Evolutionary conservation across 2,888 invertebrate genomes (phyloP).

Genomic region (Eupithecia subfuscata): DNA sequence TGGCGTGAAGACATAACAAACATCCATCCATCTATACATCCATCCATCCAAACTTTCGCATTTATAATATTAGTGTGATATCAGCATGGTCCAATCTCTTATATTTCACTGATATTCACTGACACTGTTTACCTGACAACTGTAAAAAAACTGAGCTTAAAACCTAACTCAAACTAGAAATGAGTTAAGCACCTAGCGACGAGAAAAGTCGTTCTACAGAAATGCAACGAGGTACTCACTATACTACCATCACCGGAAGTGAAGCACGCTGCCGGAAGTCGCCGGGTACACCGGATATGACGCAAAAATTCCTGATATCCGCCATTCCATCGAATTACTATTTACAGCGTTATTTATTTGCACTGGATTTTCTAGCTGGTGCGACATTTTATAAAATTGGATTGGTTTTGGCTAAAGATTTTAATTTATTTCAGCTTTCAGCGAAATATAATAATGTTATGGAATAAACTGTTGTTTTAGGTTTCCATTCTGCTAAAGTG

Average conservation of each 20-base stretch:
- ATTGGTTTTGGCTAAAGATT: background rate
- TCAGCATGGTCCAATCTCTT: background rate
- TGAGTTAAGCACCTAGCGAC: background rate
- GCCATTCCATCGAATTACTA: slow-evolving; percentile 43
- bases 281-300: slow-evolving; percentile 75
- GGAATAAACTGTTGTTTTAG: background rate
- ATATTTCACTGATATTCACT: background rate
- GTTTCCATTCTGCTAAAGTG: background rate
- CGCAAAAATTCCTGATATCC: slow-evolving; percentile 78
- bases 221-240: slow-evolving; percentile 4
- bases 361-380: background rate
- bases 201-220: background rate
- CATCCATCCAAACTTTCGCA: no score
- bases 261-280: slow-evolving; percentile 66
- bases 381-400: slow-evolving; percentile 10
- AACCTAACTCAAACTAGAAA: background rate
- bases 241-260: slow-evolving; percentile 48
- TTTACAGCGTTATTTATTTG: slow-evolving; percentile 25
- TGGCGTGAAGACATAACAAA: no score
- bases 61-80: no score
- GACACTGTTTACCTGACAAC: background rate
- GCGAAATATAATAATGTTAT: background rate
- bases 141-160: background rate
- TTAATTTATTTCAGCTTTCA: background rate
- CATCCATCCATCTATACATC: no score